Evolutionary conservation across 1,140 invertebrate genomes (phyloP).

Genomic region (Anastrepha ludens): DNA sequence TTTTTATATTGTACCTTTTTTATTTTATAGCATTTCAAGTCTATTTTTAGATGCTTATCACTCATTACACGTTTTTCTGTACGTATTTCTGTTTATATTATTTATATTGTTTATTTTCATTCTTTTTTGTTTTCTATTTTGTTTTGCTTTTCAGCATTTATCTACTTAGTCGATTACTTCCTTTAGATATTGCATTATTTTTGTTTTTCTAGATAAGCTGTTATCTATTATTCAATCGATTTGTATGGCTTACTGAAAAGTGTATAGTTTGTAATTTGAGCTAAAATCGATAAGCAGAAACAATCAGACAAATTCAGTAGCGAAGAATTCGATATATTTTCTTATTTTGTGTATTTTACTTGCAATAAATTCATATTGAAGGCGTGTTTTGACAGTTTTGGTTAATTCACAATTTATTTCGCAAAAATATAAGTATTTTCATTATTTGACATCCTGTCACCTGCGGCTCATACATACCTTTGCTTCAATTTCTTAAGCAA

Average conservation of each 20-base stretch:
- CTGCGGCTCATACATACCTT: constrained; percentile 45
- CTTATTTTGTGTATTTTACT: too few species aligned
- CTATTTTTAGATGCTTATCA: too few species aligned
- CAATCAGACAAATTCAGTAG: background rate
- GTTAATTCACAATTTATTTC: too few species aligned
- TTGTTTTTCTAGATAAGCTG: constrained; percentile 11
- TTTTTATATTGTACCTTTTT: too few species aligned
- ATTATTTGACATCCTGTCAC: background rate
- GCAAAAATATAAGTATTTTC: background rate
- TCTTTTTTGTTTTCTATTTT: background rate
- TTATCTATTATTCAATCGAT: constrained; percentile 28
- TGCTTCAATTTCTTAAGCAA: constrained; percentile 56
- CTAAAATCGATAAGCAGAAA: constrained; percentile 23
- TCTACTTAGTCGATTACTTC: background rate
- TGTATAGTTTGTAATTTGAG: background rate
- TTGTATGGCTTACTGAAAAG: too few species aligned
- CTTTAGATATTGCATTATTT: background rate
- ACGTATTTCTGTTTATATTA: background rate
- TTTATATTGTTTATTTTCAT: background rate
- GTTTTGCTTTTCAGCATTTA: background rate
- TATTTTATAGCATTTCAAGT: too few species aligned
- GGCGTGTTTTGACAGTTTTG: too few species aligned
- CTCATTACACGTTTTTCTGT: too few species aligned
- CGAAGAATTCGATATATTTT: too few species aligned
- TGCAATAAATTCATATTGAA: too few species aligned